Evolutionary conservation across 2,797 vertebrate species (phyloP), one percentile per base, ranked within the genome.

Genomic region (Scyliorhinus canicula): DNA sequence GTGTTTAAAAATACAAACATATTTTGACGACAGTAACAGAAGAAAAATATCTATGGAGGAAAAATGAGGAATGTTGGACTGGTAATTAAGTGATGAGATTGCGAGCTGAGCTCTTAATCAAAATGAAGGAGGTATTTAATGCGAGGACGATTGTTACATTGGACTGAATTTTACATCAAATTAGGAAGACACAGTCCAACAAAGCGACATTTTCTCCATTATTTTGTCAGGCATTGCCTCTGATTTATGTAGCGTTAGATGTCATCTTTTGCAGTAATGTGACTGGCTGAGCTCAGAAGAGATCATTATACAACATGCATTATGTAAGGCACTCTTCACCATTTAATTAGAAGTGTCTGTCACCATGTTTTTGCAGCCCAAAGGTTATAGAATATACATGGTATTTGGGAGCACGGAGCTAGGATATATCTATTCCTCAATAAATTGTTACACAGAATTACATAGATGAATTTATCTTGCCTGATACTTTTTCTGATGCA

Each of bases 401-500:
- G 79, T 82, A 6, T 7, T 47, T 19, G 35, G 31, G 35, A 60
- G n/a, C 55, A 24, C 35, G 55, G 86, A 57, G 63, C 35, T 63
- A 40, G 6, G 86, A 60, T n/a, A 60, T 90, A 7, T 9, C 55
- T 60, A 55, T 31, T 3, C 55, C 16, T 90, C 35, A 90, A 63
- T 90, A 63, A 90, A 40, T 47, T 60, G 16, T 90, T 21, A 40
- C 35, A 16, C 86, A 90, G 35, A 90, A 90, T 90, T 60, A 90
- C 86, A 63, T 21, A 60, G 86, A 60, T 60, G 55, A 90, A 90
- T 90, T 90, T n/a, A n/a, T 90, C 86, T 40, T 60, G 86, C 55
- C 57, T 90, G 86, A 90, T 90, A 60, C 35, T 40, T 60, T 90
- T 90, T n/a, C 86, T 60, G 57, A n/a, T 90, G 16, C 86, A 35